Base-by-base conservation (phyloP, 64 coral and sea anemone species). In the Platygyra sinensis region DNA sequence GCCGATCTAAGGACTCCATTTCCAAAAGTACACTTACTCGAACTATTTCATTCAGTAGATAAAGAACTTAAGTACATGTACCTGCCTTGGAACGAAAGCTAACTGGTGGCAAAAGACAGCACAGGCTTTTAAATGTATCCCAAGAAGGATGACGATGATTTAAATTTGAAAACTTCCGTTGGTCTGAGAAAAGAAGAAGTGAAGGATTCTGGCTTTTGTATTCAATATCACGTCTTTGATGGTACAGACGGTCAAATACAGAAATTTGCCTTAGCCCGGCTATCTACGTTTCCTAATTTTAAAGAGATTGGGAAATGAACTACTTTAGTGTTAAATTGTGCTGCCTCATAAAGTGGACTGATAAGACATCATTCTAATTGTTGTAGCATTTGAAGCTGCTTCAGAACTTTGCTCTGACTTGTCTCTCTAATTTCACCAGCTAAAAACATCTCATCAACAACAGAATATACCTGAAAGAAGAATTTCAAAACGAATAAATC, bases 401-500 rank as follows among this genome's bases (percentile, higher is more conserved):
- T 98, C 20, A 98, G 80, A 62, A 98, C 96, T 98, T 98, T 98
- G 54, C 96, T 98, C 25, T 98, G 96, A 59, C 96, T 98, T 84
- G 96, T 98, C 36, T 98, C 96, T 89, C 96, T 80, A 61, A 98
- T 95, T 33, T 98, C 96, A 18, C 96, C 96, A 72, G 96, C 96
- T 73, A 98, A 88, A 80, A 98, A 98, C 96, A 98, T 98, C 78
- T 98, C 96, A 65, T 98, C 96, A 74, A 98, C 96, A 79, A 98
- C 96, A 81, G 96, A 90, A 86, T 98, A 98, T 2, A 98, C 96
- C 96, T 98, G 50, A 67, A 33, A 72, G 86, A 74, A 38, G 15
- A 82, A 62, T 30, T 30, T 9, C 22, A 95, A 51, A 32, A 25
- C 5, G 15, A 22, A 16, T 55, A n/a, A 3, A 9, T 0, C 12